Evolutionary conservation across 2,888 invertebrate genomes (phyloP).

Genomic region (Drosophila anceps): DNA sequence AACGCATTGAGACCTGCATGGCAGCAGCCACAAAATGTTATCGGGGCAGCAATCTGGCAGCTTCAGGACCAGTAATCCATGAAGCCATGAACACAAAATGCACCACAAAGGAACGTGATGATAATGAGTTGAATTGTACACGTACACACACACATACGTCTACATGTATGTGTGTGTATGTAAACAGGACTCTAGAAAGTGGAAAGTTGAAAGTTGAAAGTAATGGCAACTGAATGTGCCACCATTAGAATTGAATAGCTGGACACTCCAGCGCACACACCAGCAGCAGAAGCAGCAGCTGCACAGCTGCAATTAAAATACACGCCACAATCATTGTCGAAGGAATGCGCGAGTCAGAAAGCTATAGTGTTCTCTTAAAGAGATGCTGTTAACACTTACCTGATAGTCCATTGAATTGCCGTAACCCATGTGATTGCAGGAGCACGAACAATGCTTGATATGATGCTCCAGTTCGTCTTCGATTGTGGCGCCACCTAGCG

Average conservation of each 20-base stretch:
- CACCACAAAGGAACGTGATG: constrained; percentile 64
- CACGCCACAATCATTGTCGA: constrained; percentile 60
- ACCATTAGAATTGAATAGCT: constrained; percentile 47
- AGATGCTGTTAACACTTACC: constrained; percentile 85
- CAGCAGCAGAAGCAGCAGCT: constrained; percentile 18
- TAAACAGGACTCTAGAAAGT: constrained; percentile 40
- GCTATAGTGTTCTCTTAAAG: background rate
- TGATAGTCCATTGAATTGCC: constrained; percentile 96
- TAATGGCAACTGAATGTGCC: constrained; percentile 49
- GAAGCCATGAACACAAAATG: constrained; percentile 53
- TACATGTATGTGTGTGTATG: constrained; percentile 23
- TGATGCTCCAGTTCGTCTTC: constrained; percentile 95
- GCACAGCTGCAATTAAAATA: constrained; percentile 54
- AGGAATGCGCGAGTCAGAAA: constrained; percentile 38
- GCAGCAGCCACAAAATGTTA: constrained; percentile 42
- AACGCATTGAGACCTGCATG: constrained; percentile 43
- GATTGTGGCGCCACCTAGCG: constrained; percentile 80
- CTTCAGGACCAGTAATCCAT: constrained; percentile 36
- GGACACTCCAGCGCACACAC: constrained; percentile 10
- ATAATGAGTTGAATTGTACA: constrained; percentile 66
- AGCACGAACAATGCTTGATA: constrained; percentile 95
- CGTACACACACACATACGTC: constrained; percentile 8
- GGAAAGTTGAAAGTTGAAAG: constrained; percentile 39
- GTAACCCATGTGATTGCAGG: constrained; percentile 97
- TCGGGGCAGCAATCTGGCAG: constrained; percentile 51